Percentiles rank a stretch among this genome's conserved stretches.
These are phyloP conservation scores for Harpegnathos saltator DNA, from an alignment of 1,140 invertebrate genomes.

Conservation along the genomic window DNA sequence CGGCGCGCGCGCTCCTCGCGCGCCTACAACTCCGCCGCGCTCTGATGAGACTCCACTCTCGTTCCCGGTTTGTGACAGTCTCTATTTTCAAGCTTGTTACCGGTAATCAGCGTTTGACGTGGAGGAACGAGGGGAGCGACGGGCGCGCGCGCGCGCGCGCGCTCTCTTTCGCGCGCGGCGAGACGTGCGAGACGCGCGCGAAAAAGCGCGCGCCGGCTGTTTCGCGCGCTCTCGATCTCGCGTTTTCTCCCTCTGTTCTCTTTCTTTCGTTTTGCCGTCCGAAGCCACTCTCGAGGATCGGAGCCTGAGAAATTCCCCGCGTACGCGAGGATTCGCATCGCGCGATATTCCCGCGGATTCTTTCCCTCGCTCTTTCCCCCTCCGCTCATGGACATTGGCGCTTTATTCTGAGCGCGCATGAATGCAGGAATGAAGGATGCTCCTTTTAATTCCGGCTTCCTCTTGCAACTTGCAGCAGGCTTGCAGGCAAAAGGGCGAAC, in stretches of 20 bases:
- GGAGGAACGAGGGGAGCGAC: conserved; percentile 43
- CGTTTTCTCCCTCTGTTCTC: too few species aligned
- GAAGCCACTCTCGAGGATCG: not conserved
- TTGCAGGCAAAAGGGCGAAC: too few species aligned
- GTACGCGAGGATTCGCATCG: too few species aligned
- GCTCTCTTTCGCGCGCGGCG: not conserved
- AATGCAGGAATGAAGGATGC: too few species aligned
- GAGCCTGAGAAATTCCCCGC: too few species aligned
- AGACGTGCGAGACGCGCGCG: too few species aligned
- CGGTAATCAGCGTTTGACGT: conserved; percentile 60
- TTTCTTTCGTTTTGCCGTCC: not conserved
- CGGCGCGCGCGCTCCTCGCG: conserved; percentile 27
- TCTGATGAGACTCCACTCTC: conserved; percentile 62
- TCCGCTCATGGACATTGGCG: too few species aligned
- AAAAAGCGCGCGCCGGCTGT: not conserved
- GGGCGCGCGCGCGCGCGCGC: conserved; percentile 22
- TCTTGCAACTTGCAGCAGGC: too few species aligned
- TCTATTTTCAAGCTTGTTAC: conserved; percentile 58
- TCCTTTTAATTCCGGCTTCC: too few species aligned
- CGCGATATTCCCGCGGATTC: not conserved
- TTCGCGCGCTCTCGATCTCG: not conserved
- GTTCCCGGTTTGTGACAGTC: conserved; percentile 59
- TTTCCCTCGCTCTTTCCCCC: not conserved
- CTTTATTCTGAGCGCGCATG: too few species aligned
- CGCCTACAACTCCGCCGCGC: conserved; percentile 31